These are phyloP conservation scores for Arctopsyche grandis DNA, from an alignment of 1,140 invertebrate species.

Conservation along the genomic window DNA sequence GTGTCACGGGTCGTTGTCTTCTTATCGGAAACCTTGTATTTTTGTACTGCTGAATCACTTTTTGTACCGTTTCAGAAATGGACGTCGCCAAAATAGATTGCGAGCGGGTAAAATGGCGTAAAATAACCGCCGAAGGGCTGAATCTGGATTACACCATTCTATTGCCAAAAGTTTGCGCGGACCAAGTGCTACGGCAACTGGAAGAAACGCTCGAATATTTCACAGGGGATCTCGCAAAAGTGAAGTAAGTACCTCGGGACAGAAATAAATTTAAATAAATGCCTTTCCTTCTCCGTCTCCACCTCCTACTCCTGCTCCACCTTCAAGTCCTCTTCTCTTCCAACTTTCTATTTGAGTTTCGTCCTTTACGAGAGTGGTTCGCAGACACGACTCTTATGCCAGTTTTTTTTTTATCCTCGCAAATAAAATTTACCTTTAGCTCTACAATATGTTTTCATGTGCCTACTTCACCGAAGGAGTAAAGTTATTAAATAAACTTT, in stretches of 20 bases:
- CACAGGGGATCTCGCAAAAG: constrained; percentile 69
- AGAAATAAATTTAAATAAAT: constrained; percentile 13
- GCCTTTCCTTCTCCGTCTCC: not conserved
- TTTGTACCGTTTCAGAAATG: constrained; percentile 21
- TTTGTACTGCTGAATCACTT: not conserved
- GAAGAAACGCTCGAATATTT: constrained; percentile 70
- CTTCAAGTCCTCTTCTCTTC: not conserved
- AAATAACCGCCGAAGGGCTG: constrained; percentile 64
- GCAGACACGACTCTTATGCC: no score
- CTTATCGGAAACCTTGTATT: not conserved
- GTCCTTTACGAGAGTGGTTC: no score
- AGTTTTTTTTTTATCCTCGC: no score
- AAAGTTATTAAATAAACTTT: no score
- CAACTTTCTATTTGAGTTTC: no score
- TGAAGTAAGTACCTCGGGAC: constrained; percentile 58
- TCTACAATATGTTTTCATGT: no score
- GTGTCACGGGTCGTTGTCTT: not conserved
- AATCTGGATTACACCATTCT: constrained; percentile 67
- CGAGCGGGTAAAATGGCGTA: constrained; percentile 60
- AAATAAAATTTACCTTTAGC: no score
- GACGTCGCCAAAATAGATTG: constrained; percentile 37
- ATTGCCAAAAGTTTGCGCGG: constrained; percentile 61
- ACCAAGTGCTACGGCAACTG: constrained; percentile 63
- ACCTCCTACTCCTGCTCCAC: not conserved
- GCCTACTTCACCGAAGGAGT: no score